phyloP scores from a whole-genome alignment of 2,888 invertebrate genomes.

The Conistra vaccinii region DNA sequence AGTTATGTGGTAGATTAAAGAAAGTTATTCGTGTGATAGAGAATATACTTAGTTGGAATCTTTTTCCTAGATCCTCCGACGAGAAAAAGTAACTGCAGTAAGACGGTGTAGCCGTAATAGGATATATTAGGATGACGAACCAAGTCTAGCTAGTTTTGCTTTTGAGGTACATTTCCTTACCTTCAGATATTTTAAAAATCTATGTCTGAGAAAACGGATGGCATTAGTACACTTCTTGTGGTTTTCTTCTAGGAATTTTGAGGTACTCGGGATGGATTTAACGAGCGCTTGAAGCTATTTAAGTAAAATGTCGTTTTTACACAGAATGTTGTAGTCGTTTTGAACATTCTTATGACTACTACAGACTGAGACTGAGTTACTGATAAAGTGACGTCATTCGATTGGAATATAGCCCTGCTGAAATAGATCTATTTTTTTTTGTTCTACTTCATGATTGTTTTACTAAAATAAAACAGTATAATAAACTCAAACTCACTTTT shows the following conservation, averaged over 20 bases:
- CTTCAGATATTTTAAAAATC: constrained; percentile 51
- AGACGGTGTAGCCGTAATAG: constrained; percentile 37
- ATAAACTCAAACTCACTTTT: too few species aligned
- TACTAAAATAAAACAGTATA: neutral
- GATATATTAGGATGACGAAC: constrained; percentile 56
- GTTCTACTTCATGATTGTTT: neutral
- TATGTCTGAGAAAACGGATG: constrained; percentile 31
- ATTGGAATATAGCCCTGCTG: neutral
- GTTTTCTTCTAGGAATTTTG: constrained; percentile 32
- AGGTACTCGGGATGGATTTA: constrained; percentile 32
- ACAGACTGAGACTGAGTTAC: too few species aligned
- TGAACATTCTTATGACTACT: neutral
- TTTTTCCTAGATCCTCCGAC: constrained; percentile 32
- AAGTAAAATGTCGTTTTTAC: constrained; percentile 26
- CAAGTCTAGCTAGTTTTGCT: constrained; percentile 44
- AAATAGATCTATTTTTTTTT: neutral
- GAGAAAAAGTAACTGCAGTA: constrained; percentile 6
- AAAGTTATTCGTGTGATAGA: constrained; percentile 57
- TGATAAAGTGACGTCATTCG: too few species aligned
- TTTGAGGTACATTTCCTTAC: constrained; percentile 35
- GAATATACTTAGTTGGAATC: constrained; percentile 45
- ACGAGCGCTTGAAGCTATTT: constrained; percentile 42
- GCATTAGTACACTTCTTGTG: constrained; percentile 51
- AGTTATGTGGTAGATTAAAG: constrained; percentile 68
- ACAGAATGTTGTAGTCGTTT: too few species aligned